A percentile compares a stretch with the other conserved stretches of the same genome.
Conservation (phyloP, 2,888 invertebrate species). For the Muschampia plurimacula region DNA sequence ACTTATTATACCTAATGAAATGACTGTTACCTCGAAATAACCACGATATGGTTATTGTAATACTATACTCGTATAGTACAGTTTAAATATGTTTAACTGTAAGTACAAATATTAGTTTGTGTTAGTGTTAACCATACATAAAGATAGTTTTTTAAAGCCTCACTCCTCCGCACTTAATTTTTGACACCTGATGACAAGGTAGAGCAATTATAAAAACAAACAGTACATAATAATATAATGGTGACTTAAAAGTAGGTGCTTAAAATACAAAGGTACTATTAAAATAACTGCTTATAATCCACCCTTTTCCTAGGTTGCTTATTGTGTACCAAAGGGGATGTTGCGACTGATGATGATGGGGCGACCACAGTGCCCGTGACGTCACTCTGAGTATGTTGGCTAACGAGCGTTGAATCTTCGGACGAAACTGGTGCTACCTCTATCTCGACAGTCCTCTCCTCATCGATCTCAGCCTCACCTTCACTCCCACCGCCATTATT, state of each 20-base stretch:
- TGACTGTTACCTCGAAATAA: too few relatives aligned
- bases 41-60: too few relatives aligned
- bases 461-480: neutral
- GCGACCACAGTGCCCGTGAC: neutral
- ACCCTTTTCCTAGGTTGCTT: neutral
- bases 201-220: neutral
- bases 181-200: neutral
- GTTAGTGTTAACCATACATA: too few relatives aligned
- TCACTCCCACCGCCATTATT: neutral
- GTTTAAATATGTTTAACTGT: too few relatives aligned
- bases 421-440: neutral
- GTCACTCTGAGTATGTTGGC: neutral
- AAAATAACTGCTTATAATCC: neutral
- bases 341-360: neutral
- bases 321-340: neutral
- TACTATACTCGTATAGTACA: too few relatives aligned
- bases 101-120: too few relatives aligned
- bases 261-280: neutral
- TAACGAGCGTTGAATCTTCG: neutral
- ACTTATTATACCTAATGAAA: too few relatives aligned
- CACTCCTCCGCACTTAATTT: conserved; percentile 7
- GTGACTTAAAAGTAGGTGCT: neutral
- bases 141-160: too few relatives aligned
- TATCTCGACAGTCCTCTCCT: neutral
- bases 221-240: neutral